Conservation (phyloP, 2,797 vertebrate species). For the Phataginus tricuspis region DNA sequence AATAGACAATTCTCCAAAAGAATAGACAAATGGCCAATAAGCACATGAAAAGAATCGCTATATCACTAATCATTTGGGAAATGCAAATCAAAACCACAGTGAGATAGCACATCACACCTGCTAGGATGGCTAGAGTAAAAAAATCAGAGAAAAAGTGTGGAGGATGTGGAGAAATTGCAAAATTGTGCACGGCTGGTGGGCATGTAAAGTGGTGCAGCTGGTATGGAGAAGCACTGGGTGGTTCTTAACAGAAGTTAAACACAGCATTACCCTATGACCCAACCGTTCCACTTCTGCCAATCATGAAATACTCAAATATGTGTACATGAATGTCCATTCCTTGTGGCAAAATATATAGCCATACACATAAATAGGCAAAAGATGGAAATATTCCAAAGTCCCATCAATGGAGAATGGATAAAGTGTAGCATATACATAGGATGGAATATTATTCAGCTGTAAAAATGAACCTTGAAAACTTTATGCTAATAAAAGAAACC, state of each 20-base stretch:
- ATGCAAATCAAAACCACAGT: background rate
- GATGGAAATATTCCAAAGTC: background rate
- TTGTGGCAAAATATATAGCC: too few species aligned
- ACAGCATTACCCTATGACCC: background rate
- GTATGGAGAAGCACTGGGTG: too few species aligned
- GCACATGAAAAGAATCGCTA: background rate
- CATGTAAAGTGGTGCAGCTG: too few species aligned
- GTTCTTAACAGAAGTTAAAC: background rate
- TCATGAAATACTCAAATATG: background rate
- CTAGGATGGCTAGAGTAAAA: background rate
- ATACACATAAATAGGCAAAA: background rate
- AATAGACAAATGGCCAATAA: background rate
- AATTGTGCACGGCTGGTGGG: too few species aligned
- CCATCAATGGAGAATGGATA: background rate
- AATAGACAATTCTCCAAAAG: background rate
- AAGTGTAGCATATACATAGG: rapidly evolving
- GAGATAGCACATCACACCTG: background rate
- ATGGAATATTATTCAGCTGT: background rate
- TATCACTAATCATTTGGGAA: background rate
- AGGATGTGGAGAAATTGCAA: too few species aligned
- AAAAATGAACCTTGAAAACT: too few species aligned
- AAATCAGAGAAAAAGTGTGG: background rate
- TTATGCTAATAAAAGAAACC: too few species aligned
- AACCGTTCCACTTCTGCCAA: background rate
- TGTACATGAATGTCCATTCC: background rate